A percentile compares a stretch with the other conserved stretches of the same genome.
Conservation (phyloP, 2,797 vertebrate species). For the Sylvilagus floridanus region DNA sequence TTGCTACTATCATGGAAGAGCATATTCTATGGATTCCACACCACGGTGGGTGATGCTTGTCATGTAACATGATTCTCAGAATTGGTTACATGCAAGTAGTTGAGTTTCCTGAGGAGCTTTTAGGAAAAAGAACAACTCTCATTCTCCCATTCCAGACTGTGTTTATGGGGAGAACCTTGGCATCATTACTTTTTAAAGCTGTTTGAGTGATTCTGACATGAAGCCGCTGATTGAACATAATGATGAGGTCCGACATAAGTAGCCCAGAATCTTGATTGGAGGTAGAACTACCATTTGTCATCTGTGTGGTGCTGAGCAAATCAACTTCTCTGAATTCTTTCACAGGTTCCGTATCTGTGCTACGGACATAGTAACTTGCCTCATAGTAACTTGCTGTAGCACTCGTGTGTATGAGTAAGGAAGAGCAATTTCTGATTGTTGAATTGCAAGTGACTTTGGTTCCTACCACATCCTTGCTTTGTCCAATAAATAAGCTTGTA, state of each 20-base stretch:
- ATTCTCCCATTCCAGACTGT: neutral
- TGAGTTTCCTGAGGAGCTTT: neutral
- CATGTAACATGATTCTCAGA: neutral
- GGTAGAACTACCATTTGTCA: neutral
- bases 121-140: neutral
- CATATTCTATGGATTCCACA: neutral
- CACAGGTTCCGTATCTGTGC: neutral
- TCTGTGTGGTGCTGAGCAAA: neutral
- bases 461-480: neutral
- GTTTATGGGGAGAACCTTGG: rapidly evolving
- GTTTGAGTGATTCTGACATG: neutral
- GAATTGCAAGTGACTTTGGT: constrained; percentile 25
- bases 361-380: neutral
- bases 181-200: neutral
- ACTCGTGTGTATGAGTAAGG: neutral
- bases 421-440: constrained; percentile 10
- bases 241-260: neutral
- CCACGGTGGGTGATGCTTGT: neutral
- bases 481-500: constrained; percentile 10
- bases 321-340: neutral
- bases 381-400: neutral
- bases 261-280: neutral
- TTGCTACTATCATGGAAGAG: neutral
- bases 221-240: neutral
- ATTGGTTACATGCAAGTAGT: neutral